Evolutionary conservation across 2,888 invertebrate species (phyloP), one percentile per base, ranked within the genome.

Genomic region (Xanthia togata): DNA sequence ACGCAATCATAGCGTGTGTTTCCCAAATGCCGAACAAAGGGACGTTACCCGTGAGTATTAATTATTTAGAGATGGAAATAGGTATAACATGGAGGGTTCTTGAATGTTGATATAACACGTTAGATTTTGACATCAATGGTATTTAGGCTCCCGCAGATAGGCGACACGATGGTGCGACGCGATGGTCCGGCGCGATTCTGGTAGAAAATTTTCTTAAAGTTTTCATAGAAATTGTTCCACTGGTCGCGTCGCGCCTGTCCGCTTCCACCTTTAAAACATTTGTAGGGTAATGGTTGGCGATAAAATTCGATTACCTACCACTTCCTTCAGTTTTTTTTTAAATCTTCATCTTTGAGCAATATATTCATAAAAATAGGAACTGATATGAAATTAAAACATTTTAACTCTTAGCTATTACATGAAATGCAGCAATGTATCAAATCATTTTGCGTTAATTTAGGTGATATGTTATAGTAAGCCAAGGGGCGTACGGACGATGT

Each of bases 1-100:
- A 57, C 59, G 72, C 73, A 70, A 76, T 86, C 79, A 74, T 67
- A 23, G 59, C 68, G 12, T 57, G 26, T 62, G 73, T 64, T 82
- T 35, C 60, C 47, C 20, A 59, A 74, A 60, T 17, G 11, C 6
- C 23, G 38, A 55, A 70, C 83, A 77, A 77, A 82, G 60, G 59
- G 47, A 76, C 14, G 60, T 20, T 55, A n/a, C 38, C 26, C 23
- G n/a, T 12, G n/a, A 31, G 14, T 41, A 74, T 67, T 62, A 20
- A 62, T 50, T 65, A 60, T 60, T 50, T 50, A 20, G 35, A 44
- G 31, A 72, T 59, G n/a, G 59, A 53, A 53, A 44, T 44, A 71
- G 17, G 14, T 20, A 31, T 3, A 47, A 57, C 12, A 38, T 47
- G 12, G 23, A 35, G 12, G 6, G 26, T 44, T 23, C 31, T 20